phyloP scores from a whole-genome alignment of 2,797 vertebrate species.

The Spheniscus humboldti region DNA sequence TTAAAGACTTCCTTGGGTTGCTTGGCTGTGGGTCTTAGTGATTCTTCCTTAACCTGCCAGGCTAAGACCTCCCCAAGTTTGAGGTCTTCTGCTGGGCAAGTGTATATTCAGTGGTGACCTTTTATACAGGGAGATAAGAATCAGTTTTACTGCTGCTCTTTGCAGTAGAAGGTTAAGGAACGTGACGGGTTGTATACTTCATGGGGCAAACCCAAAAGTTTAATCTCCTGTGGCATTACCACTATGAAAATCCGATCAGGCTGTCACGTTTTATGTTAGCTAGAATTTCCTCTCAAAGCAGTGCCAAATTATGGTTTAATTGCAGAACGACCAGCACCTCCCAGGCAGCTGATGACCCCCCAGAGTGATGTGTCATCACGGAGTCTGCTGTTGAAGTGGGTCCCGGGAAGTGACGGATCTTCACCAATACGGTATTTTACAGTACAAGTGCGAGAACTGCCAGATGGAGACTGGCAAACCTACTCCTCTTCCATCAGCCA shows the following conservation, averaged over 20 bases:
- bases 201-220: background rate
- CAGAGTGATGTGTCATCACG: constrained; percentile 85
- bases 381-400: constrained; percentile 84
- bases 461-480: constrained; percentile 80
- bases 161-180: background rate
- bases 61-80: background rate
- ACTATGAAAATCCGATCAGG: background rate
- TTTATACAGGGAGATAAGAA: background rate
- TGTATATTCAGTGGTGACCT: background rate
- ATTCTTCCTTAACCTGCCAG: background rate
- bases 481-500: constrained; percentile 86
- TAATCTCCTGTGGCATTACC: background rate
- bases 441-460: constrained; percentile 85
- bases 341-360: constrained; percentile 81
- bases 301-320: background rate
- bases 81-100: background rate
- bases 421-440: constrained; percentile 92
- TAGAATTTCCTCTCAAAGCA: background rate
- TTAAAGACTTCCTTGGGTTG: background rate
- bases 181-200: background rate
- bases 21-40: background rate
- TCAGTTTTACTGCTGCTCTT: background rate
- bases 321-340: constrained; percentile 89
- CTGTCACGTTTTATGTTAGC: background rate
- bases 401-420: constrained; percentile 85